Base-by-base conservation (phyloP, 2,888 invertebrate species). In the Empis livida region DNA sequence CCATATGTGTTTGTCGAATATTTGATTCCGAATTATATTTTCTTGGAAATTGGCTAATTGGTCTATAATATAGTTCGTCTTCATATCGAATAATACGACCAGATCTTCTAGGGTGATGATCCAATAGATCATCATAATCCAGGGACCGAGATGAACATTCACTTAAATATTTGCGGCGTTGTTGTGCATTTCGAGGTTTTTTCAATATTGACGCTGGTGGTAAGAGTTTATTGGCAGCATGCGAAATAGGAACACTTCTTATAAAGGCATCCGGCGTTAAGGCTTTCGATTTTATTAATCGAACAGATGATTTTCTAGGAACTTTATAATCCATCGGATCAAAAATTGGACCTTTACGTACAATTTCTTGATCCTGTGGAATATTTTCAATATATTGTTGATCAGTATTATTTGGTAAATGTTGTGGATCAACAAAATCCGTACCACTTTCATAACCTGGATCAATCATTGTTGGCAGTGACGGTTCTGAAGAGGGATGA, bases 1-100 rank as follows among this genome's bases (percentile, higher is more conserved):
- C 66, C 60, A 68, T 62, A 41, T 65, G 62, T 9, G 67, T 65
- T 46, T 70, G 69, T 0, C 67, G 62, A 38, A 68, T 69, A 46
- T 68, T 68, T 10, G 69, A 65, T 47, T 69, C 67, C 2, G 67
- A 68, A 40, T 67, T 67, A 32, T 61, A 68, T 17, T 66, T 63
- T 0, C 64, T 60, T 1, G 61, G 56, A 4, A 59, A 48, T 8
- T 60, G 57, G 5, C 53, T 54, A 51, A 49, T 49, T 46, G 49
- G 55, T 37, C 43, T 55, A 49, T 23, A 55, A 51, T 59, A 59
- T 10, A 65, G 57, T 49, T 67, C 68, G 38, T 67, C 68, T 49
- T 65, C 68, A 48, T 67, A 68, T 8, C 65, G 63, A 47, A 68
- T 66, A 2, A 65, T 58, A 0, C 67, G 56, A 5, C 65, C 62